Base-by-base conservation (phyloP, 2,797 vertebrate genomes). In the Melanogrammus aeglefinus region DNA sequence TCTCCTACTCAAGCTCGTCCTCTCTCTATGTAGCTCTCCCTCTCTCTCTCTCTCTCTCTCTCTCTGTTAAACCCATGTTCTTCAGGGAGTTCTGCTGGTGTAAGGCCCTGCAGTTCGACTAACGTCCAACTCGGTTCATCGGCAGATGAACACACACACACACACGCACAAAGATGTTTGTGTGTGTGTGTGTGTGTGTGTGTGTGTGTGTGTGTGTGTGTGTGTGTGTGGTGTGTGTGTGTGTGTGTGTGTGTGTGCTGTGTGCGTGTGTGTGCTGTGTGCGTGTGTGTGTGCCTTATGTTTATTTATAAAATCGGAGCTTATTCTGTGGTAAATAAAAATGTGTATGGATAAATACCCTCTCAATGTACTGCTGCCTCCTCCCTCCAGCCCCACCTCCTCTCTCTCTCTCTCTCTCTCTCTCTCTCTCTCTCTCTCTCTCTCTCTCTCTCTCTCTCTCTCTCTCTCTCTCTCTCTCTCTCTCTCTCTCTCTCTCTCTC, bases 71-170 rank as follows among this genome's bases (percentile, higher is more conserved):
- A 77, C 69, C 21, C 73, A 27, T 41, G 21, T 24, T 39, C 57
- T 36, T n/a, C 75, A 69, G 36, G 57, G 33, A 51, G 38, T 44
- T 78, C 39, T 74, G 71, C 29, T 73, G 24, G 36, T 69, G 9
- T 76, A 75, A 78, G 29, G 39, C 79, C 41, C 74, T 76, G 72
- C 27, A 80, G 74, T 71, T 72, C 35, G n/a, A 44, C 77, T 72
- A 39, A 77, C 29, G 66, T 47, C 76, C 39, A 77, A 27, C 66
- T 44, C 44, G 75, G n/a, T 31, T 31, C 29, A 31, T 31, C n/a
- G n/a, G n/a, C n/a, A n/a, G n/a, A n/a, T n/a, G n/a, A n/a, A n/a
- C n/a, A n/a, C n/a, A n/a, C n/a, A n/a, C n/a, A n/a, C n/a, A n/a
- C n/a, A n/a, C n/a, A n/a, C n/a, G n/a, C n/a, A n/a, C n/a, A n/a